Evolutionary conservation across 1,140 invertebrate species (phyloP), one percentile per base, ranked within the genome.

Genomic region (Maconellicoccus hirsutus): DNA sequence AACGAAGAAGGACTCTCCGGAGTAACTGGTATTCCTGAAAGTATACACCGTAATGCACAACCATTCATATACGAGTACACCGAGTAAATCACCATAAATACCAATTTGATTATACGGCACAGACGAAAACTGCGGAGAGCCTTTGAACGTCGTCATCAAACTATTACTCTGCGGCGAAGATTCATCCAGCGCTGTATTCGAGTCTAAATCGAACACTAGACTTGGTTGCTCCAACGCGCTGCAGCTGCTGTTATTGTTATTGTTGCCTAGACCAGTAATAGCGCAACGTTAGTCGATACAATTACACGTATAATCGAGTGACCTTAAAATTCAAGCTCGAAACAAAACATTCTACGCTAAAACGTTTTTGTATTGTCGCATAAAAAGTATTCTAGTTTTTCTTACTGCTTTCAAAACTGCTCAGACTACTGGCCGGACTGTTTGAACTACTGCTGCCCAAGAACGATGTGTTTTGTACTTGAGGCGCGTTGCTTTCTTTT

Each of bases 171-270:
- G 76, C 22, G 70, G 66, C 6, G 71, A 61, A n/a, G 73, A 66
- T 66, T 66, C 61, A 2, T 66, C 61, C 21, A 23, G 71, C 29
- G 78, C 76, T 4, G 90, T 83, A 8, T 89, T 88, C 59, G 91
- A 82, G 76, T 91, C 91, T 8, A 92, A 79, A 61, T 90, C 85
- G 61, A 91, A 86, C 74, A 86, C 89, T 70, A 88, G 83, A 73
- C 87, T 85, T 8, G 83, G 85, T 83, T 85, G 74, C 7, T 75
- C 81, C n/a, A 79, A 77, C 0, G 77, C 79, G 8, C 81, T 80
- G 3, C 78, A 81, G 8, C 77, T 76, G 27, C 74, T 63, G 8
- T 69, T 27, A 26, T 72, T 77, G 27, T 78, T 78, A 71, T 80
- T 81, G 73, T 80, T 82, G 52, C 78, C 80, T 79, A 74, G 29